phyloP scores from a whole-genome alignment of 37 sponge, comb jelly and placozoan genomes.

The Corticium candelabrum region DNA sequence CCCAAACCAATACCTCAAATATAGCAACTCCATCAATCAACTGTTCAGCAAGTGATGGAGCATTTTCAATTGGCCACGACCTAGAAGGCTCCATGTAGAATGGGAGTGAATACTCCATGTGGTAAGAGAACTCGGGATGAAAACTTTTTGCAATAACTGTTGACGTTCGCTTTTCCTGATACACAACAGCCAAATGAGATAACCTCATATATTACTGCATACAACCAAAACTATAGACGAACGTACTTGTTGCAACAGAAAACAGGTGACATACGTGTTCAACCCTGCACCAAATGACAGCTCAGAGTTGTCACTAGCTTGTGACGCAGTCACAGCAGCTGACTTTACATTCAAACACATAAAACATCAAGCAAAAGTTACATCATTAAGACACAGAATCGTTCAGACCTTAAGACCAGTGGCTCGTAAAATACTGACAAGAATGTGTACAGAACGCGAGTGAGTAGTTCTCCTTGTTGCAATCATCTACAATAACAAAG shows the following conservation, averaged over 20 bases:
- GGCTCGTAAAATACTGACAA: slow-evolving; percentile 38
- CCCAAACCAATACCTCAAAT: too few relatives aligned
- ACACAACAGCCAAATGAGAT: too few relatives aligned
- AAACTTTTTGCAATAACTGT: slow-evolving; percentile 53
- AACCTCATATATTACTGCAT: background rate
- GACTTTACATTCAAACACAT: too few relatives aligned
- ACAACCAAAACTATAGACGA: background rate
- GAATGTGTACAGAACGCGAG: slow-evolving; percentile 17
- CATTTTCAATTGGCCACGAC: background rate
- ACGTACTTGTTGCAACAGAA: background rate
- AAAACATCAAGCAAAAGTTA: too few relatives aligned
- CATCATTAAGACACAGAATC: too few relatives aligned
- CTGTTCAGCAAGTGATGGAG: background rate
- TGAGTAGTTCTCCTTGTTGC: too few relatives aligned
- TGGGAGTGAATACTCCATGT: slow-evolving; percentile 47
- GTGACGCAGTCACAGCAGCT: too few relatives aligned
- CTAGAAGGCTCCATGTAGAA: slow-evolving; percentile 1
- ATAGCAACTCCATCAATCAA: background rate
- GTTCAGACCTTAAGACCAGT: slow-evolving; percentile 61
- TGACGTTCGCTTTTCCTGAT: slow-evolving; percentile 21
- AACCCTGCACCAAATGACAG: background rate
- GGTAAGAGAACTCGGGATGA: slow-evolving; percentile 56
- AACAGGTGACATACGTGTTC: background rate
- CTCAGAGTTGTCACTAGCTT: too few relatives aligned
- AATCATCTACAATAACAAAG: too few relatives aligned